Evolutionary conservation across 2,888 invertebrate genomes (phyloP).

Genomic region (Tenthredo scrophulariae): DNA sequence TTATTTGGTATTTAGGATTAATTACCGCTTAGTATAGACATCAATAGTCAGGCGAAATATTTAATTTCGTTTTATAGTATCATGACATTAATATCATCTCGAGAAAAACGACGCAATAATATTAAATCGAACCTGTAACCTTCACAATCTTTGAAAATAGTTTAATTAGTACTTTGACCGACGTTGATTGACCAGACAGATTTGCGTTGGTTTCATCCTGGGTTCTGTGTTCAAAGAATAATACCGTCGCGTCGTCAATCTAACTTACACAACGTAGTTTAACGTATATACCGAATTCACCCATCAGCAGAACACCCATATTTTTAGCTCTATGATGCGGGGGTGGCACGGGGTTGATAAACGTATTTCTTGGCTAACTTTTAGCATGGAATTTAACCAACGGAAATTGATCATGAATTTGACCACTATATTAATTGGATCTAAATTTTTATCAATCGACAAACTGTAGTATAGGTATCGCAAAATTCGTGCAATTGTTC

Average conservation of each 20-base stretch:
- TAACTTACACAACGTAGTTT: not conserved
- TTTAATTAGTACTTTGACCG: conserved; percentile 8
- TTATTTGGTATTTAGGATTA: too few relatives aligned
- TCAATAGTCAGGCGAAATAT: not conserved
- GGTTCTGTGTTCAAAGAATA: conserved; percentile 18
- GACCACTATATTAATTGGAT: not conserved
- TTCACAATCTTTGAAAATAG: conserved; percentile 1
- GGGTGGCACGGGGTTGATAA: not conserved
- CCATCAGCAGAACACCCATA: not conserved
- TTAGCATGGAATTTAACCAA: not conserved
- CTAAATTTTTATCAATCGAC: not conserved
- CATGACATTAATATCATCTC: not conserved
- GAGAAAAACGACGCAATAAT: not conserved
- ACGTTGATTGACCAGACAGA: conserved; percentile 27
- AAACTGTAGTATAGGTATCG: not conserved
- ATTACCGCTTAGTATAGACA: too few relatives aligned
- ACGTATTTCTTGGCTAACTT: not conserved
- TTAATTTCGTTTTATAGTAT: not conserved
- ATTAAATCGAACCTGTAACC: too few relatives aligned
- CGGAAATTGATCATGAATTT: not conserved
- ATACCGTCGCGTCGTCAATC: conserved; percentile 13
- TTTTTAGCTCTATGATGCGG: not conserved
- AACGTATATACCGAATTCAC: not conserved
- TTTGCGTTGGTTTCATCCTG: not conserved
- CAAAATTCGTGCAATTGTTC: not conserved